Evolutionary conservation across 1,140 invertebrate species (phyloP), one percentile per base, ranked within the genome.

Genomic region (Aleiodes sp.): DNA sequence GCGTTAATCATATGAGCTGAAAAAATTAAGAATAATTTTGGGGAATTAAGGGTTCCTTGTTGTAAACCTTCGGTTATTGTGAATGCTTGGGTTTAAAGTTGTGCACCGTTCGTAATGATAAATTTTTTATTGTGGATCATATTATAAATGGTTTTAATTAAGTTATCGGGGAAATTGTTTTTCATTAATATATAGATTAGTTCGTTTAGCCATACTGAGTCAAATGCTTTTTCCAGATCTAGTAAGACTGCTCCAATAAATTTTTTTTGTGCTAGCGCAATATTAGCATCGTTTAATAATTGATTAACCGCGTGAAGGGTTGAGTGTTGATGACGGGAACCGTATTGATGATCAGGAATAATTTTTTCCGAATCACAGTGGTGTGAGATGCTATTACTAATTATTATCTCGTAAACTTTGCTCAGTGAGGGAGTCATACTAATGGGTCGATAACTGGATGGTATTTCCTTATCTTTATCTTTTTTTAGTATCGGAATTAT

Each of bases 401-500:
- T 65, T 1, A 65, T 9, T 9, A 39, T 24, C 46, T 65, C 62
- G n/a, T 31, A 65, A 16, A 65, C 41, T 31, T 65, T 65, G 41
- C 41, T 65, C 4, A 65, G 41, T 24, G 41, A 26, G 1, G 62
- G 62, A 0, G 62, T 52, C 14, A 52, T 14, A 29, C 62, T 65
- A 8, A 63, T 63, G 2, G 61, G 37, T 8, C 61, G 35, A 14
- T 63, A 43, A 39, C 61, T 63, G 1, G 21, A 8, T 1, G 77
- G 65, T 3, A 69, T n/a, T 2, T 10, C 10, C 0, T 41, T 8
- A 1, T 64, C 33, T 72, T 77, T 78, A 4, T 62, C 37, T 46
- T 75, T 70, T 61, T 77, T 78, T 0, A 35, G 61, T 0, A 80
- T 70, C 0, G 74, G 69, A 4, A 73, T 41, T 1, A 76, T 41